Evolutionary conservation across 2,888 invertebrate genomes (phyloP).

Genomic region (Drosophila dives): DNA sequence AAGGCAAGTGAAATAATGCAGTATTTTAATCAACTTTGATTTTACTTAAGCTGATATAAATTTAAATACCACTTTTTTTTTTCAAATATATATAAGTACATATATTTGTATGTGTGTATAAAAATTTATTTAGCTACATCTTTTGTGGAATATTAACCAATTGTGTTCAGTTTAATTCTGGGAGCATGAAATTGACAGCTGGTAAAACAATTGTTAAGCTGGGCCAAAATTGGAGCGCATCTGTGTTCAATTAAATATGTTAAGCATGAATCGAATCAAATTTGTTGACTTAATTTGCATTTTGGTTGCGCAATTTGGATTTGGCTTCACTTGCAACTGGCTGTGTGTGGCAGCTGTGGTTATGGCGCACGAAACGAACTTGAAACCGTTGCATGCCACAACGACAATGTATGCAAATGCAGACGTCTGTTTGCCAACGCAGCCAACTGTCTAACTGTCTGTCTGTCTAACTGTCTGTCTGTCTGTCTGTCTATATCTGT

Average conservation of each 20-base stretch:
- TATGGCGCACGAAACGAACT: conserved; percentile 1
- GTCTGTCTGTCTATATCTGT: conserved; percentile 1
- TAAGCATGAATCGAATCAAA: conserved; percentile 66
- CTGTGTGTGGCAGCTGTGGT: conserved; percentile 15
- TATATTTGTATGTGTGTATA: neutral
- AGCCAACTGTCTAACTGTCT: conserved; percentile 24
- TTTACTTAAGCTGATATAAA: neutral
- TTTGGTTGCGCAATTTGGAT: conserved; percentile 41
- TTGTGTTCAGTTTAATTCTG: conserved; percentile 1
- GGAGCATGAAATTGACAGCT: conserved; percentile 2
- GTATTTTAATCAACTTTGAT: neutral
- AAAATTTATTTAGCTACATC: neutral
- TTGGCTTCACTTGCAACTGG: conserved; percentile 32
- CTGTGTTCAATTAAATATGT: conserved; percentile 61
- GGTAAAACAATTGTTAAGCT: conserved; percentile 8
- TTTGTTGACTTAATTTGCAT: conserved; percentile 67
- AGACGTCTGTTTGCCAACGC: conserved; percentile 51
- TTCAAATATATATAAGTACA: no score
- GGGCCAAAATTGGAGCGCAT: conserved; percentile 34
- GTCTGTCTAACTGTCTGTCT: conserved; percentile 18
- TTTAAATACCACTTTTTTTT: neutral
- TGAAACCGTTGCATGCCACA: conserved; percentile 13
- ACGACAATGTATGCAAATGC: conserved; percentile 69
- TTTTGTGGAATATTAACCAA: neutral
- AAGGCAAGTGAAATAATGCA: neutral